Base-by-base conservation (phyloP, 2,888 invertebrate species). In the Leptarthrus brevirostris region DNA sequence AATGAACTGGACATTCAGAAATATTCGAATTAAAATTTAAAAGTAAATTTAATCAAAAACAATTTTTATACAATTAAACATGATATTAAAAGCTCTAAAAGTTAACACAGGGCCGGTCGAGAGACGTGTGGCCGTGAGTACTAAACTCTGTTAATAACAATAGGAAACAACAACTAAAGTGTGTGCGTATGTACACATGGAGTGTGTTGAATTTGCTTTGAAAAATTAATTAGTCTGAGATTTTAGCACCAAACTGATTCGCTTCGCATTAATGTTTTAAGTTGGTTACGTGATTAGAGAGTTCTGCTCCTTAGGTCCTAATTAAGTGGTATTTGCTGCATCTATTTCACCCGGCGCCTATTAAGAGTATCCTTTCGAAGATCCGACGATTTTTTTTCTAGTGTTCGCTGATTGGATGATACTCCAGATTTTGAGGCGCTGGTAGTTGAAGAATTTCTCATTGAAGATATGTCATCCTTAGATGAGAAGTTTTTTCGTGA, bases 391-490 rank as follows among this genome's bases (percentile, higher is more conserved):
- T 53, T 72, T 44, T 74, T 76, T 4, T 74, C 76, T 6, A 56
- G 58, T 26, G 18, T 47, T 10, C 16, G 26, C 6, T 53, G 40
- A 78, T 82, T 82, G 75, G 83, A 81, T n/a, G 83, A 83, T 8
- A 83, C 75, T 66, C 81, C 80, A 16, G 84, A 83, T 61, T 84
- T 80, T 8, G 83, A 80, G 1, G 83, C 80, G 77, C 78, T 81
- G 34, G 80, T 79, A 22, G 79, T 79, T 12, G 82, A 81, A 26
- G 82, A 81, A 34, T 81, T 80, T 40, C 80, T 79, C 69, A 82
- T 78, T 34, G 81, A 81, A 6, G 81, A 81, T 61, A 79, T 75
- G 74, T 84, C 85, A 26, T 85, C 85, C 74, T 83, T 81, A 3
- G 78, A 75, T 40, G 76, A 52, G 5, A 78, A 76, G 52, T 80